Base-by-base conservation (phyloP, 2,113 vertebrate genomes). In the Lophochroa leadbeateri region DNA sequence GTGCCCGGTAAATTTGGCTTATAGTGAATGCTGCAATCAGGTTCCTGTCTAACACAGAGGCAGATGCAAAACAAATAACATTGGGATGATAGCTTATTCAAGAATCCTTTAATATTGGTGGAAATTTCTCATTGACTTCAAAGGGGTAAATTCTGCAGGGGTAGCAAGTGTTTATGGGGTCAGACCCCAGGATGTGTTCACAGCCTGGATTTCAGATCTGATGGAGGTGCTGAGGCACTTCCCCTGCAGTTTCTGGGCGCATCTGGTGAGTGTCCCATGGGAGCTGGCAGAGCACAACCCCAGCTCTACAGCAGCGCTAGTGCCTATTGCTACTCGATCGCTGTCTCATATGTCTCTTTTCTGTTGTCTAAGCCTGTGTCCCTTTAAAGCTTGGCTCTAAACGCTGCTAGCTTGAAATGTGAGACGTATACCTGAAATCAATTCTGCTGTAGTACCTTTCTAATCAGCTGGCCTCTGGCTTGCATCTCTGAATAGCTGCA, bases 241-340 rank as follows among this genome's bases (percentile, higher is more conserved):
- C 3, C 41, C 63, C 29, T 68, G n/a, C 14, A 29, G 21, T 28
- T 64, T 49, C 35, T 47, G 67, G 67, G 70, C 60, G 7, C 23
- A 21, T 5, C 18, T 81, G 37, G 20, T 24, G 37, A 27, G 13
- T 14, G 7, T 13, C 52, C 17, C 1, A 0, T 21, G 11, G 63
- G 52, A 71, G 35, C 33, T 64, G n/a, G 28, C 57, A 79, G 50
- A 46, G 50, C n/a, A n/a, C 49, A 68, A 1, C 23, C 43, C 21
- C 55, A 75, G 28, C 61, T 35, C 52, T 21, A 6, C 15, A n/a
- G 31, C 31, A 68, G 21, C 5, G 0, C 65, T 63, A 3, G 8
- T 11, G 6, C 17, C 58, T 27, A 2, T 2, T 13, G 41, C 60
- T 44, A 1, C 0, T 4, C 0, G 1, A 10, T 4, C 17, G 19